Evolutionary conservation across 2,888 invertebrate species (phyloP).

Genomic region (Athetis lepigone): DNA sequence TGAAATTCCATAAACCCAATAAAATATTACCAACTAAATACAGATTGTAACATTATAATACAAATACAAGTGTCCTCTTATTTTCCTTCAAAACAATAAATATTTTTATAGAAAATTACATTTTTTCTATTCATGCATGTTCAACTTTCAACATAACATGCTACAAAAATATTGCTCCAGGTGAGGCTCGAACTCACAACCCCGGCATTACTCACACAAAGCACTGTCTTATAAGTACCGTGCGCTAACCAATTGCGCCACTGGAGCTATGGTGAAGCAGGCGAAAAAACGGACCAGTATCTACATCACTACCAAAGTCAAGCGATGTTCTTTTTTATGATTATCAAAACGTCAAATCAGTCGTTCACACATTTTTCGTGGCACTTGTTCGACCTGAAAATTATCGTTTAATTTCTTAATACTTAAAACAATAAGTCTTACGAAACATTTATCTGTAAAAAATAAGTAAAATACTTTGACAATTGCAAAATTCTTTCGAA

Average conservation of each 20-base stretch:
- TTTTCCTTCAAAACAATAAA: too few species aligned
- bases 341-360: constrained; percentile 75
- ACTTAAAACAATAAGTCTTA: not conserved
- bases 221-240: constrained; percentile 99
- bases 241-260: constrained; percentile 99
- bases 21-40: too few species aligned
- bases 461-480: constrained; percentile 51
- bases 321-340: constrained; percentile 77
- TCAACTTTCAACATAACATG: not conserved
- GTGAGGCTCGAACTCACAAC: constrained; percentile 99
- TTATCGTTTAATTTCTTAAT: constrained; percentile 40
- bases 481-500: constrained; percentile 62
- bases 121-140: too few species aligned
- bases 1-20: too few species aligned
- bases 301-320: constrained; percentile 72
- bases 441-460: constrained; percentile 13
- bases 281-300: constrained; percentile 72
- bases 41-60: too few species aligned
- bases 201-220: constrained; percentile 98
- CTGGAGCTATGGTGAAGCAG: constrained; percentile 93
- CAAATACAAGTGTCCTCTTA: too few species aligned
- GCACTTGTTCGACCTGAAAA: constrained; percentile 54
- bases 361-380: constrained; percentile 57
- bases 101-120: too few species aligned
- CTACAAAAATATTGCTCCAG: constrained; percentile 94